Evolutionary conservation across 1,140 invertebrate genomes (phyloP), one percentile per base, ranked within the genome.

Genomic region (Brachionus plicatilis): DNA sequence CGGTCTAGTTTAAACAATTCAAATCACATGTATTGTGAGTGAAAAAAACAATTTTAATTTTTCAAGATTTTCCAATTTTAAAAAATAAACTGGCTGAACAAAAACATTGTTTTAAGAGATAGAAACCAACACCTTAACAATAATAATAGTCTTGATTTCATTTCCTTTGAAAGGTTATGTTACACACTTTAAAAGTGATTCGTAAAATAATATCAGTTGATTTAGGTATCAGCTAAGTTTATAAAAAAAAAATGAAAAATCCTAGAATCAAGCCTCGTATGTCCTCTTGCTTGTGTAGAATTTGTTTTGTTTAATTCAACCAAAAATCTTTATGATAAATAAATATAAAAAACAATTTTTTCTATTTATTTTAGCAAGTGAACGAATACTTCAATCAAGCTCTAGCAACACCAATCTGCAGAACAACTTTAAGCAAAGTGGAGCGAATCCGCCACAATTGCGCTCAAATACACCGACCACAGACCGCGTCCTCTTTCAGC

Each of bases 401-500:
- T 53, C 72, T 27, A 76, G 72, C 33, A 76, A 76, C 43, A 1
- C 45, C 0, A 76, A 76, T 29, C 17, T 82, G 41, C n/a, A 24
- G 20, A 27, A 27, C 12, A 82, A 82, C 29, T 47, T 29, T 27
- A 60, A 80, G 0, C 50, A 17, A 24, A 56, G 50, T 53, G 50
- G 56, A 11, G 33, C 12, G 14, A 82, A 68, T 47, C 53, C 33
- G 20, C n/a, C 79, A 2, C 53, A 82, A 37, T 33, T 82, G 20
- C 79, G 79, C 24, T 68, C 60, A 12, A 83, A 83, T 50, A 83
- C 82, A 29, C 82, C 82, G 20, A 82, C 79, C 24, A 82, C 79
- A 17, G 79, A 82, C 17, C 79, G 79, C 9, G 41, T 82, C 9
- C n/a, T 82, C 24, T 76, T 76, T n/a, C 72, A 76, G 47, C 41